phyloP scores from a whole-genome alignment of 2,797 vertebrate species.

The Emydoidea blandingii region DNA sequence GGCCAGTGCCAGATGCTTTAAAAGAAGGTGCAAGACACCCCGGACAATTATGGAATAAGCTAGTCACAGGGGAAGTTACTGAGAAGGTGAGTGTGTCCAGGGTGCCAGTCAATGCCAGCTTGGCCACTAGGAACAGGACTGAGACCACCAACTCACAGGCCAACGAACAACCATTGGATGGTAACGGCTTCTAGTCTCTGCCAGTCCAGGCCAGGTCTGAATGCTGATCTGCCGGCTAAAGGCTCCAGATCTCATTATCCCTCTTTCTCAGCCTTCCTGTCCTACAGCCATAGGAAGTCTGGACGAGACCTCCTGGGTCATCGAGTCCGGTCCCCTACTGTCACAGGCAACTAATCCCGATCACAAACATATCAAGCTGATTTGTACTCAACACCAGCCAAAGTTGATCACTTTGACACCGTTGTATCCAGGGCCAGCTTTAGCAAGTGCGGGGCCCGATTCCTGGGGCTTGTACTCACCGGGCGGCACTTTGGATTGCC shows the following conservation, averaged over 20 bases:
- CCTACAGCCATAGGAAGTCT: neutral
- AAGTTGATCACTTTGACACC: no score
- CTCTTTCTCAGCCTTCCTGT: neutral
- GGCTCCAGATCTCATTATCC: neutral
- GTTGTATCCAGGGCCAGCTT: no score
- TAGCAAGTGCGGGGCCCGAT: no score
- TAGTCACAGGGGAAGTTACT: neutral
- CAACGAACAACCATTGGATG: rapidly evolving
- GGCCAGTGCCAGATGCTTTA: neutral
- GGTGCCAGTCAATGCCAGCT: neutral
- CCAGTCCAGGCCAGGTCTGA: neutral
- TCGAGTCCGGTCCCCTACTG: no score
- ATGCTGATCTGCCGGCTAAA: no score
- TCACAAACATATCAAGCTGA: neutral
- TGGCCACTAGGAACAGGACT: rapidly evolving
- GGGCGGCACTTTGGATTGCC: no score
- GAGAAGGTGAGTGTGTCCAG: rapidly evolving
- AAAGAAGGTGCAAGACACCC: neutral
- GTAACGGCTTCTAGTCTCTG: neutral
- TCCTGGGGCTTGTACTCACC: no score
- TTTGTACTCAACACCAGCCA: no score
- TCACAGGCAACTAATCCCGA: neutral
- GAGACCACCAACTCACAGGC: neutral
- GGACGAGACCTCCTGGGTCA: no score
- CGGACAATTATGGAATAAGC: neutral